Evolutionary conservation across 2,888 invertebrate species (phyloP).

Genomic region (Epinotia ramella): DNA sequence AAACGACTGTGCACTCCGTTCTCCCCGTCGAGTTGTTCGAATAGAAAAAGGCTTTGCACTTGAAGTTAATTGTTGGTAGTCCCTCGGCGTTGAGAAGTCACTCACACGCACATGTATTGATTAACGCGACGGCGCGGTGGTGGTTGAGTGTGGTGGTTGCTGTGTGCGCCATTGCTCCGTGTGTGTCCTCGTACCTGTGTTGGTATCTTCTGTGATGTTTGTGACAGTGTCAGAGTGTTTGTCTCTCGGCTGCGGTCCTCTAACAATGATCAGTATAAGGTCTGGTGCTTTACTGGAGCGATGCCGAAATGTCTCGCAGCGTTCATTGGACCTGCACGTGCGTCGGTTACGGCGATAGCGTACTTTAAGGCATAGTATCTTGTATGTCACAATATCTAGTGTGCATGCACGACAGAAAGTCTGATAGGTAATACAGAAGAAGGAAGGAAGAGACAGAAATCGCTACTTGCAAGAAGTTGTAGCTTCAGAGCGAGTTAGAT

Average conservation of each 20-base stretch:
- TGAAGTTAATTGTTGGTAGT: constrained; percentile 55
- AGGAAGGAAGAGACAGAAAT: constrained; percentile 80
- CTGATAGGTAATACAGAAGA: constrained; percentile 82
- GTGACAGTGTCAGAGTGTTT: constrained; percentile 76
- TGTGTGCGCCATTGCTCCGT: constrained; percentile 64
- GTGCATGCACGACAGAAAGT: constrained; percentile 84
- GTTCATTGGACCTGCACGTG: constrained; percentile 74
- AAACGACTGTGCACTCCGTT: constrained; percentile 28
- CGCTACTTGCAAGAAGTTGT: constrained; percentile 82
- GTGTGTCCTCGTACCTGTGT: constrained; percentile 78
- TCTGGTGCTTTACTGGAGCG: constrained; percentile 69
- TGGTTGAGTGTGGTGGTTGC: constrained; percentile 69
- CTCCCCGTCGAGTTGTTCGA: constrained; percentile 30
- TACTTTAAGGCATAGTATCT: constrained; percentile 78
- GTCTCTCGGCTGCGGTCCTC: constrained; percentile 74
- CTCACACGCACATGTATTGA: constrained; percentile 90
- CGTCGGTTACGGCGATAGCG: constrained; percentile 75
- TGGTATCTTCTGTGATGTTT: constrained; percentile 76
- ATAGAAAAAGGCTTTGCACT: constrained; percentile 68
- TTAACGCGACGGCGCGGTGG: constrained; percentile 82
- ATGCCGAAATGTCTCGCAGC: constrained; percentile 72
- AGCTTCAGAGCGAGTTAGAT: constrained; percentile 81
- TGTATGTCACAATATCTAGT: constrained; percentile 85
- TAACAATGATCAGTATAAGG: constrained; percentile 67
- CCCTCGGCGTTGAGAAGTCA: constrained; percentile 75